These are phyloP conservation scores for Drosophila rhopaloa DNA, from an alignment of 1,140 invertebrate genomes.

Conservation along the genomic window DNA sequence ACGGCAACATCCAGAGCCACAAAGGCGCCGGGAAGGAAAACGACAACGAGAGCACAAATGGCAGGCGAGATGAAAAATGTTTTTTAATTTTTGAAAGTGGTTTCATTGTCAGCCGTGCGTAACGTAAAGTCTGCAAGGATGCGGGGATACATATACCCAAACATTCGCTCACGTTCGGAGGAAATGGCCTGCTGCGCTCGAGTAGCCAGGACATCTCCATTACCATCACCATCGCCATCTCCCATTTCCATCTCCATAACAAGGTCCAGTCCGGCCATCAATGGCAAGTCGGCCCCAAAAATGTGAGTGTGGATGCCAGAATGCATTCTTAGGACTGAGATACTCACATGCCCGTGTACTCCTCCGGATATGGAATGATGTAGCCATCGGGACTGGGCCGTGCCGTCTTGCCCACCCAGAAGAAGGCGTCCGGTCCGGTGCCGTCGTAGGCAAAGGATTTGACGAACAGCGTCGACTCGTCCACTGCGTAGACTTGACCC, in stretches of 20 bases:
- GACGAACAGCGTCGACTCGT: constrained; percentile 94
- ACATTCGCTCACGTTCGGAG: constrained; percentile 26
- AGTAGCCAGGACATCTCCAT: constrained; percentile 62
- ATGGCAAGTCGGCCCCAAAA: background rate
- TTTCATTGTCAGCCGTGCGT: constrained; percentile 84
- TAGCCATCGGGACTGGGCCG: constrained; percentile 91
- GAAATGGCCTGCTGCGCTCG: constrained; percentile 77
- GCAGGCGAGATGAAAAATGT: constrained; percentile 83
- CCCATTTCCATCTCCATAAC: constrained; percentile 10
- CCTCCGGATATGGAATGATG: constrained; percentile 93
- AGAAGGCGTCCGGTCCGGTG: constrained; percentile 92
- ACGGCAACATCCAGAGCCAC: constrained; percentile 41
- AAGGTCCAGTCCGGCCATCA: constrained; percentile 15
- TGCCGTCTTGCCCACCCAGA: constrained; percentile 93
- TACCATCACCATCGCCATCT: constrained; percentile 10
- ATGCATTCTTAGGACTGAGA: constrained; percentile 4
- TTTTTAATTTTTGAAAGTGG: constrained; percentile 85
- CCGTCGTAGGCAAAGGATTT: constrained; percentile 95
- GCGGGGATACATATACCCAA: constrained; percentile 29
- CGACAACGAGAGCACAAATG: constrained; percentile 65
- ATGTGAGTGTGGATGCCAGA: background rate
- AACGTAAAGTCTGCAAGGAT: constrained; percentile 79
- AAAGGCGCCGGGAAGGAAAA: constrained; percentile 48
- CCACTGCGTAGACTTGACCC: constrained; percentile 93
- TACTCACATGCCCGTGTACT: constrained; percentile 89